Base-by-base conservation (phyloP, 1,140 invertebrate species). In the Zaprionus nigranus region DNA sequence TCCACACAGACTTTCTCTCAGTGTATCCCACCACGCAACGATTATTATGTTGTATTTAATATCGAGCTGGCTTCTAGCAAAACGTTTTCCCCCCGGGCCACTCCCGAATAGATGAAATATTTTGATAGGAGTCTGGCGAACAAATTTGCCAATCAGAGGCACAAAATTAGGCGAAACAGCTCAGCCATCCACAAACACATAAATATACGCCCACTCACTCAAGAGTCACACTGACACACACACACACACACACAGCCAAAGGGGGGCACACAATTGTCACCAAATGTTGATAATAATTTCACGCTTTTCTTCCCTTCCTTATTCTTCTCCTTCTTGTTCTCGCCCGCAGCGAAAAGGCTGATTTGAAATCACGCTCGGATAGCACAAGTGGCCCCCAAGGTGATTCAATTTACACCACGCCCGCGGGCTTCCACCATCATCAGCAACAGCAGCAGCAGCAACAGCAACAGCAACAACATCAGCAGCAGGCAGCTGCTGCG, bases 281-380 rank as follows among this genome's bases (percentile, higher is more conserved):
- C 46, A 64, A 75, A 75, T 79, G 67, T 75, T 66, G 76, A 75
- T 91, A 84, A 83, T 61, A 78, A 81, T 79, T 85, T 77, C 46
- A 43, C 40, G 40, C 40, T 43, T 43, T 7, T 15, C 15, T n/a
- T 66, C 3, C 49, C 51, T 28, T 26, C 30, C 51, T 68, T n/a
- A n/a, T n/a, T 43, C 58, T 66, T 68, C 26, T 75, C 43, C 56
- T 63, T 43, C n/a, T 43, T n/a, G n/a, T n/a, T 65, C 59, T 75
- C 34, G 82, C 85, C 85, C 82, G 59, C 85, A 93, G 92, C 83
- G 92, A 93, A 78, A 93, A 93, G 79, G 92, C 92, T 75, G 92
- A 93, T 91, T 92, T 93, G 80, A 93, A 93, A 86, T 93, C 92
- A 83, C 92, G 92, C 79, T 92, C 91, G 53, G 92, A 93, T 91